Base-by-base conservation (phyloP, 2,888 invertebrate genomes). In the Rambutsinella grinnellia region DNA sequence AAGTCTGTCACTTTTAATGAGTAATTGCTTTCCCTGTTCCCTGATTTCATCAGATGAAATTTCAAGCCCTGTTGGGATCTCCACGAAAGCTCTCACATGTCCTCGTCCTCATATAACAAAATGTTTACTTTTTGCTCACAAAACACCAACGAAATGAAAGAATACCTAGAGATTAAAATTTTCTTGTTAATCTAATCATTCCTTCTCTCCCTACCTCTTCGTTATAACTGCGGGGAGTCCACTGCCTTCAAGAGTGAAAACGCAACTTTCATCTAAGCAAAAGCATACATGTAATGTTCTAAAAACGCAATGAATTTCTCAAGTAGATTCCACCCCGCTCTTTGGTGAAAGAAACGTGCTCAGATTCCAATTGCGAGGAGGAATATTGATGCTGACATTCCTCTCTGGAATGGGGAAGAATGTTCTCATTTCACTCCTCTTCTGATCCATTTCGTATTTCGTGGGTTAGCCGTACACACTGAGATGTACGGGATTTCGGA, bases 111-210 rank as follows among this genome's bases (percentile, higher is more conserved):
- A n/a, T n/a, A n/a, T n/a, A n/a, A n/a, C n/a, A n/a, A n/a, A n/a
- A n/a, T n/a, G n/a, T n/a, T n/a, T n/a, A n/a, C n/a, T n/a, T n/a
- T n/a, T n/a, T 13, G 36, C 36, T 8, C 36, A 36, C 13, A 13
- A 36, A 36, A 36, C 5, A 36, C 13, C 5, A 36, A 36, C 13
- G 36, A 36, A 36, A 36, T 36, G 36, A 8, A 8, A 8, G 36
- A 5, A 36, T 36, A 36, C 13, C 36, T 13, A n/a, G 61, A 78
- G 77, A 81, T 81, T 79, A 81, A 81, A 79, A 79, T 79, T 81
- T 80, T 75, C 76, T 74, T 71, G 68, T 63, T 80, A 80, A 80
- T 79, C 80, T 78, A 80, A 80, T 80, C 80, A 79, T 80, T 69
- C 72, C 76, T 69, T 61, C 60, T 17, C 58, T 58, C 44, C 13